Evolutionary conservation across 2,113 vertebrate species (phyloP).

Genomic region (Cnemophilus loriae): DNA sequence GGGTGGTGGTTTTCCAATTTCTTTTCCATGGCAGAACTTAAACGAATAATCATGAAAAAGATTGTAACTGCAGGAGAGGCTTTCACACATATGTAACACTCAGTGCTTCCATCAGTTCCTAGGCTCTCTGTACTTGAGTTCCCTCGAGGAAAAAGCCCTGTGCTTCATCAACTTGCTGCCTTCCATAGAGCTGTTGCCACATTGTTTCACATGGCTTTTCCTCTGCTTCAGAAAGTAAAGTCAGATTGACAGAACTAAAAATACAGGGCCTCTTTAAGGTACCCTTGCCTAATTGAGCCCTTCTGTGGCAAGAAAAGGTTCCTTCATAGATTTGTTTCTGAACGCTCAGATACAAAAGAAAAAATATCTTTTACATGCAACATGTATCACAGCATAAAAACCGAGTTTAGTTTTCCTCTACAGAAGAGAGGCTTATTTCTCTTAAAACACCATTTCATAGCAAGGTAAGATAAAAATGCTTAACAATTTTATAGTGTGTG

Average conservation of each 20-base stretch:
- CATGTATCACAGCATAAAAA: background rate
- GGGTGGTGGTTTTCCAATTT: background rate
- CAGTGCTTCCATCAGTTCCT: background rate
- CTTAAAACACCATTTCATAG: background rate
- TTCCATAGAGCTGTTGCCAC: background rate
- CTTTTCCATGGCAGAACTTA: background rate
- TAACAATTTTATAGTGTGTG: background rate
- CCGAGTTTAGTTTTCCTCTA: background rate
- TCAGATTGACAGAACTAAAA: constrained; percentile 16
- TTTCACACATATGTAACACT: background rate
- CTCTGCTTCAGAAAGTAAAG: background rate
- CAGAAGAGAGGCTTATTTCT: background rate
- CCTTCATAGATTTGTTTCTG: background rate
- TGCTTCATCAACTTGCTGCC: background rate
- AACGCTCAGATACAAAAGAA: background rate
- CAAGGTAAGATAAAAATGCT: background rate
- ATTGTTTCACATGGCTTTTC: background rate
- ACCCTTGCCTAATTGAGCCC: background rate
- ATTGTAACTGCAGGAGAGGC: background rate
- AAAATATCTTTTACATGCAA: background rate
- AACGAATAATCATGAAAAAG: background rate
- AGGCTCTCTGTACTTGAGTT: background rate
- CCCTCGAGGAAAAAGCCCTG: background rate
- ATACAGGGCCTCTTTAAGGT: background rate
- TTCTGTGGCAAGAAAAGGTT: background rate